Evolutionary conservation across 2,797 vertebrate genomes (phyloP).

Genomic region (Podarcis lilfordi): DNA sequence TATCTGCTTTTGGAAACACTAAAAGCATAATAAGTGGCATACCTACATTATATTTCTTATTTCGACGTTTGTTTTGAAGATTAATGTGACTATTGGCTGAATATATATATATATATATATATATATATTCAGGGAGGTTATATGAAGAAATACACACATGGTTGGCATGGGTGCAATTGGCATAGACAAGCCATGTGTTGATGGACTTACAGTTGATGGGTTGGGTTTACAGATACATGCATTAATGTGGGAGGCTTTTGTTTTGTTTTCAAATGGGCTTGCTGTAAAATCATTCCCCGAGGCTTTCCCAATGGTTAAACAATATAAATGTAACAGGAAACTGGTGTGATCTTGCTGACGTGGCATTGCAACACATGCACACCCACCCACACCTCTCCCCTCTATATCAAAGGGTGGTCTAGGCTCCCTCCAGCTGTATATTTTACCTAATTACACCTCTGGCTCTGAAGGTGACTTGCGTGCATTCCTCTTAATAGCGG

Average conservation of each 20-base stretch:
- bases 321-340: background rate
- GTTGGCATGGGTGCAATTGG: too few relatives aligned
- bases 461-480: background rate
- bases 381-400: background rate
- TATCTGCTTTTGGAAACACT: too few relatives aligned
- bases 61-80: too few relatives aligned
- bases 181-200: too few relatives aligned
- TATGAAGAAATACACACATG: too few relatives aligned
- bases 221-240: background rate
- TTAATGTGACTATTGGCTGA: too few relatives aligned
- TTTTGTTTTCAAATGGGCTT: background rate
- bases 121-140: too few relatives aligned
- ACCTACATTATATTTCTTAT: too few relatives aligned
- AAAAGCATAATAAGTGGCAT: too few relatives aligned
- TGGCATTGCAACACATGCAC: background rate
- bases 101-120: too few relatives aligned
- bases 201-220: too few relatives aligned
- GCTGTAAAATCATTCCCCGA: background rate
- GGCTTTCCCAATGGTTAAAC: background rate
- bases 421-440: background rate
- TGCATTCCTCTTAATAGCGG: background rate
- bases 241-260: background rate
- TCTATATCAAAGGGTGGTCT: background rate
- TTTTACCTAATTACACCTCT: constrained; percentile 12
- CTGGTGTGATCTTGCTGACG: background rate